phyloP scores from a whole-genome alignment of 1,140 invertebrate species.

The Cotesia glomerata region DNA sequence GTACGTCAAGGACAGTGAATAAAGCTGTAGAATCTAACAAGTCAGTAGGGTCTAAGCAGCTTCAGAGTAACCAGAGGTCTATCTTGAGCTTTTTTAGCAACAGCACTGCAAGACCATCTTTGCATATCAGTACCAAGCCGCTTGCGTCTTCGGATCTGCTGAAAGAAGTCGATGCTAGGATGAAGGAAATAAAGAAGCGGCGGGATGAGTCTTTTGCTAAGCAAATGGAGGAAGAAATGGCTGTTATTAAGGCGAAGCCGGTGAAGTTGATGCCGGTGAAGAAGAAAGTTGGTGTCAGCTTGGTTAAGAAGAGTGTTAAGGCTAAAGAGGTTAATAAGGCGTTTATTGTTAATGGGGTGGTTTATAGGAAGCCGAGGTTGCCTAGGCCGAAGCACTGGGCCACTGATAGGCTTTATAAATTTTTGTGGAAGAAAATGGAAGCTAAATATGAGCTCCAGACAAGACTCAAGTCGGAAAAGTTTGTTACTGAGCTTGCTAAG shows the following conservation, averaged over 20 bases:
- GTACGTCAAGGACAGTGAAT: too few species aligned
- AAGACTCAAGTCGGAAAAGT: conserved; percentile 45
- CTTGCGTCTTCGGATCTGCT: too few species aligned
- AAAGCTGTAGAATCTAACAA: too few species aligned
- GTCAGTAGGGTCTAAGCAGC: too few species aligned
- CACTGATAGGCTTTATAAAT: conserved; percentile 48
- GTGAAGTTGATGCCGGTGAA: too few species aligned
- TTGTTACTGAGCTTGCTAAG: conserved; percentile 37
- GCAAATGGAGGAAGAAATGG: background rate
- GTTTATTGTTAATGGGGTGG: conserved; percentile 45
- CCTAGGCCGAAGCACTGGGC: conserved; percentile 46
- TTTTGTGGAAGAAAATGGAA: conserved; percentile 48
- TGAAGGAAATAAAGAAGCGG: background rate
- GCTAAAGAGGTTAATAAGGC: conserved; percentile 42
- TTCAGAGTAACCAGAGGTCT: too few species aligned
- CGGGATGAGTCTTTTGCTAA: too few species aligned
- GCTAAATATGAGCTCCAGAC: conserved; percentile 38
- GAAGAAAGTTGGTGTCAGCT: too few species aligned
- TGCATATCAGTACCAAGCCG: too few species aligned
- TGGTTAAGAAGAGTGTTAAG: background rate
- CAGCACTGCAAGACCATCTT: too few species aligned
- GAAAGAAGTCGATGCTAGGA: background rate
- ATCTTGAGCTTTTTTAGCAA: too few species aligned
- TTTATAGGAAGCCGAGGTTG: conserved; percentile 46
- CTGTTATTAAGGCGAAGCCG: too few species aligned